phyloP scores from a whole-genome alignment of 2,797 vertebrate species.

The Iguana delicatissima region DNA sequence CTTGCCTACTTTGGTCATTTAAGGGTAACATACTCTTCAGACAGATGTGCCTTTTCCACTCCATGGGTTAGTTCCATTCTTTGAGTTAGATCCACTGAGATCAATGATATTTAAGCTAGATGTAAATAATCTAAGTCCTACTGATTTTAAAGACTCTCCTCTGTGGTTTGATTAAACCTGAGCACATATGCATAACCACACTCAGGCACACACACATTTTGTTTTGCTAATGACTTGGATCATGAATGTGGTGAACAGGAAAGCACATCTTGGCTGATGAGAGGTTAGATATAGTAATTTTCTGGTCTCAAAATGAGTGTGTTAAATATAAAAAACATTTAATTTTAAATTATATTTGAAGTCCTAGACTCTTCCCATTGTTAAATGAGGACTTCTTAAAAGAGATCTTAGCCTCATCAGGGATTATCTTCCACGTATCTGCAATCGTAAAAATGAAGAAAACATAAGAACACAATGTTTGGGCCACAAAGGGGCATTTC shows the following conservation, averaged over 20 bases:
- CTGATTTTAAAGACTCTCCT: too few species aligned
- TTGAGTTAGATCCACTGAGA: too few species aligned
- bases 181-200: too few species aligned
- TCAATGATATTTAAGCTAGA: too few species aligned
- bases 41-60: not conserved
- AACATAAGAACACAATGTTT: not conserved
- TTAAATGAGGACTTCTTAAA: not conserved
- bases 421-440: not conserved
- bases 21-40: not conserved
- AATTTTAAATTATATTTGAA: not conserved
- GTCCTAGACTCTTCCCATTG: not conserved
- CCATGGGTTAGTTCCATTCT: too few species aligned
- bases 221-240: not conserved
- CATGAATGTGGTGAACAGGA: not conserved
- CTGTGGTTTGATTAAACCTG: too few species aligned
- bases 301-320: not conserved
- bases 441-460: not conserved
- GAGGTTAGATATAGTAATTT: not conserved
- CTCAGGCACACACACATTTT: too few species aligned
- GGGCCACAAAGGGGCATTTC: not conserved
- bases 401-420: not conserved
- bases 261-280: not conserved
- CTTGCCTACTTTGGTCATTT: too few species aligned
- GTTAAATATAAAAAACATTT: not conserved
- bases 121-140: too few species aligned